These are phyloP conservation scores for Microctenopoma lineatum DNA, from an alignment of 2,797 vertebrate species.

Conservation along the genomic window DNA sequence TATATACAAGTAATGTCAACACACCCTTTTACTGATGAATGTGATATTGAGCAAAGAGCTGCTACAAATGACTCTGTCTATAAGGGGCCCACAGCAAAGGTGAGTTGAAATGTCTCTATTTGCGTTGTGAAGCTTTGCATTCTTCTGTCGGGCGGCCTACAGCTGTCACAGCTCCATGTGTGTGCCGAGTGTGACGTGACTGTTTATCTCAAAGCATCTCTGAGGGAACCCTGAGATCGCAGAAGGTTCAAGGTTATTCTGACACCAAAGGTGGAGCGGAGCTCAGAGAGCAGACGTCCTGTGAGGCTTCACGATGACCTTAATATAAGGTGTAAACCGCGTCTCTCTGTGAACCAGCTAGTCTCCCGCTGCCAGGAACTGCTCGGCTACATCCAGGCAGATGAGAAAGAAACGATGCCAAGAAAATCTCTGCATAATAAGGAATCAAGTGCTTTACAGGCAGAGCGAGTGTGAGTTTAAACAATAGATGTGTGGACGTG, in stretches of 20 bases:
- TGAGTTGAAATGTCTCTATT: conserved; percentile 8
- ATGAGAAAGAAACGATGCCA: conserved; percentile 44
- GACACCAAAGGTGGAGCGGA: conserved; percentile 42
- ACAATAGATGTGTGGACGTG: conserved; percentile 47
- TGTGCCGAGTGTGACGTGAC: neutral
- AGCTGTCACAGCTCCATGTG: conserved; percentile 42
- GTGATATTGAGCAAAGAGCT: conserved; percentile 59
- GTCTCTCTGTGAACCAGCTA: conserved; percentile 44
- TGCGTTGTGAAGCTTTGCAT: neutral
- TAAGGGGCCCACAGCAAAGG: conserved; percentile 28
- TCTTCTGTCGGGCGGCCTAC: conserved; percentile 32
- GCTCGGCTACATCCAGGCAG: conserved; percentile 16
- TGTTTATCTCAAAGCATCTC: conserved; percentile 10
- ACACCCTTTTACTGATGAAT: conserved; percentile 68
- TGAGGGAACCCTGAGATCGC: conserved; percentile 27
- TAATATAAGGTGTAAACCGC: conserved; percentile 27
- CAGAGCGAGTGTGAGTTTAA: conserved; percentile 37
- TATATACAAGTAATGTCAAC: conserved; percentile 51
- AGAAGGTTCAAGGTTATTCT: conserved; percentile 50
- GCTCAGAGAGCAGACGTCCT: conserved; percentile 49
- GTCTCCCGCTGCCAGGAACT: conserved; percentile 25
- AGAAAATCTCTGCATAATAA: conserved; percentile 60
- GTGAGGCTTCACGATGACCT: conserved; percentile 29
- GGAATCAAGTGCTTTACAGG: conserved; percentile 51
- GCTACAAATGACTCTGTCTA: conserved; percentile 50